Evolutionary conservation across 2,888 invertebrate species (phyloP).

Genomic region (Drosophila infuscata): DNA sequence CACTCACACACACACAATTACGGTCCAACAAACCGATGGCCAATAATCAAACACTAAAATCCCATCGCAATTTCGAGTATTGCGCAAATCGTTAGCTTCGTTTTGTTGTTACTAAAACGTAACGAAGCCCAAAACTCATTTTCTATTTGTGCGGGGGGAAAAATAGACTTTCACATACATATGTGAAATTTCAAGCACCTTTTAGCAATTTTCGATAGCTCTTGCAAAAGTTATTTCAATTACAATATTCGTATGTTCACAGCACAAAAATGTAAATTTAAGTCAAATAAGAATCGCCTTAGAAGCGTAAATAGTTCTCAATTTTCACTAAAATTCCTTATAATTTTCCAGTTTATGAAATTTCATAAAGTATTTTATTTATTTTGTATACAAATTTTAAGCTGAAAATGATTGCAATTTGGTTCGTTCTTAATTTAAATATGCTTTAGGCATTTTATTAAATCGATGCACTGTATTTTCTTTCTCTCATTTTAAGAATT

Average conservation of each 20-base stretch:
- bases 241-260: neutral
- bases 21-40: conserved; percentile 23
- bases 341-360: neutral
- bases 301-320: neutral
- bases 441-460: neutral
- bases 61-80: neutral
- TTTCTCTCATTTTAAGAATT: neutral
- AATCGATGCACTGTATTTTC: neutral
- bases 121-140: neutral
- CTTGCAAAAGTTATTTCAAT: neutral
- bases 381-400: neutral
- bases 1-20: conserved; percentile 5
- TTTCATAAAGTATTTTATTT: neutral
- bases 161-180: neutral
- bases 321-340: neutral
- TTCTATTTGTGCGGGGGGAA: neutral
- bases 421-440: neutral
- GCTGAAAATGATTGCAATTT: neutral
- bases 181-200: neutral
- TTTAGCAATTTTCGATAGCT: neutral
- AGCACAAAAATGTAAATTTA: neutral
- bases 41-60: conserved; percentile 38
- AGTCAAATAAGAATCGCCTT: neutral
- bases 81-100: conserved; percentile 5
- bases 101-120: neutral